Conservation (phyloP, 2,797 vertebrate genomes). For the Calcarius lapponicus region DNA sequence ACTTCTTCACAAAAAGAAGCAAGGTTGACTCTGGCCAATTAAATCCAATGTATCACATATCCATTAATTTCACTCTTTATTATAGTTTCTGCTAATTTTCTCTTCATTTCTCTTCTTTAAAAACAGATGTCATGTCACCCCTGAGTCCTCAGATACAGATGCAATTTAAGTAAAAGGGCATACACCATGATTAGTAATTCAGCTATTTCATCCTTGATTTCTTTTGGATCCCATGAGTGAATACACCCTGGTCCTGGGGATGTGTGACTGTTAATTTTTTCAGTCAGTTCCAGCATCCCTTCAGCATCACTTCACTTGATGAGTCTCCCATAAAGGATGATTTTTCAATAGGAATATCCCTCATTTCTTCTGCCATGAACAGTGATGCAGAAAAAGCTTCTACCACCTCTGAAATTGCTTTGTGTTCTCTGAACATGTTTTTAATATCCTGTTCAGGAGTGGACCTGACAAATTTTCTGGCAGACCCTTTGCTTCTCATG, state of each 20-base stretch:
- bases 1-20: not conserved
- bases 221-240: not conserved
- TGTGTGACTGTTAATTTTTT: not conserved
- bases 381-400: not conserved
- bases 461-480: not conserved
- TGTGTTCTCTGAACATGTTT: not conserved
- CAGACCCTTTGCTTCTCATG: not conserved
- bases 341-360: not conserved
- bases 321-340: not conserved
- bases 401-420: not conserved
- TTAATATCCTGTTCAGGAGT: not conserved
- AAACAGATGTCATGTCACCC: not conserved
- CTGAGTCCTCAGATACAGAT: not conserved
- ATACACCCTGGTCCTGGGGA: not conserved
- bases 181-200: not conserved
- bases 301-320: not conserved
- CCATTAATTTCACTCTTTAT: not conserved
- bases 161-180: not conserved
- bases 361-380: not conserved
- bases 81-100: not conserved
- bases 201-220: not conserved
- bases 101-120: not conserved
- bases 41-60: not conserved
- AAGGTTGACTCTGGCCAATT: not conserved
- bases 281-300: not conserved